These are phyloP conservation scores for Xenopus laevis DNA, from an alignment of 2,113 vertebrate genomes.

Conservation along the genomic window DNA sequence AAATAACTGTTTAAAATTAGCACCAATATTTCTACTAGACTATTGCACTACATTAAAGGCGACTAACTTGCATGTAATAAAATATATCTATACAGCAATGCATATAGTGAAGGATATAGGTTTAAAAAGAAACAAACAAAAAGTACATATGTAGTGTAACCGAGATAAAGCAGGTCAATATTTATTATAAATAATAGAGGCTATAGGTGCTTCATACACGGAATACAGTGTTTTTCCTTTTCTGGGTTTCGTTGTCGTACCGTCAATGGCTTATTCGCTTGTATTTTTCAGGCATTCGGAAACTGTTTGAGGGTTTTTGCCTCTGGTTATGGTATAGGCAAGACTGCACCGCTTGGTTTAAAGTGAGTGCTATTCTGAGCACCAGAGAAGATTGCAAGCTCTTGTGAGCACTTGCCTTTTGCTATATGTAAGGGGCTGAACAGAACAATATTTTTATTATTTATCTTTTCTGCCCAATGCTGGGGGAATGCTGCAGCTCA, in stretches of 20 bases:
- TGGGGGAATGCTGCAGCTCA: too few relatives aligned
- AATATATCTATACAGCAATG: conserved; percentile 60
- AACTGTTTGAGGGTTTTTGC: background rate
- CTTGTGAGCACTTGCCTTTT: too few relatives aligned
- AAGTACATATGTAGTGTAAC: conserved; percentile 64
- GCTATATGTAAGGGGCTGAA: too few relatives aligned
- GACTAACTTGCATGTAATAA: conserved; percentile 60
- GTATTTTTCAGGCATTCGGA: conserved; percentile 34
- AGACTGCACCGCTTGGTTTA: background rate
- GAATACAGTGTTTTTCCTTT: conserved; percentile 72
- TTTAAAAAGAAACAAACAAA: conserved; percentile 54
- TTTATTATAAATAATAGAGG: conserved; percentile 75
- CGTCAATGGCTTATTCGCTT: conserved; percentile 51
- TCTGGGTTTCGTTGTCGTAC: conserved; percentile 65
- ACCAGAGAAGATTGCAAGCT: too few relatives aligned
- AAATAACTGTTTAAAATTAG: too few relatives aligned
- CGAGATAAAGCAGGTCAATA: conserved; percentile 63
- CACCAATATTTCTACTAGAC: conserved; percentile 50
- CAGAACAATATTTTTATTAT: too few relatives aligned
- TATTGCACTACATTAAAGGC: conserved; percentile 47
- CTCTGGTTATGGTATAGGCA: background rate
- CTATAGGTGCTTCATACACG: conserved; percentile 69
- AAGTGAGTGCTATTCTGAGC: background rate
- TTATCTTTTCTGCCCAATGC: too few relatives aligned
- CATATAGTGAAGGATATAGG: conserved; percentile 66